Evolutionary conservation across 53 echinoderm and acorn worm genomes (phyloP).

Genomic region (Zoroaster sp.): DNA sequence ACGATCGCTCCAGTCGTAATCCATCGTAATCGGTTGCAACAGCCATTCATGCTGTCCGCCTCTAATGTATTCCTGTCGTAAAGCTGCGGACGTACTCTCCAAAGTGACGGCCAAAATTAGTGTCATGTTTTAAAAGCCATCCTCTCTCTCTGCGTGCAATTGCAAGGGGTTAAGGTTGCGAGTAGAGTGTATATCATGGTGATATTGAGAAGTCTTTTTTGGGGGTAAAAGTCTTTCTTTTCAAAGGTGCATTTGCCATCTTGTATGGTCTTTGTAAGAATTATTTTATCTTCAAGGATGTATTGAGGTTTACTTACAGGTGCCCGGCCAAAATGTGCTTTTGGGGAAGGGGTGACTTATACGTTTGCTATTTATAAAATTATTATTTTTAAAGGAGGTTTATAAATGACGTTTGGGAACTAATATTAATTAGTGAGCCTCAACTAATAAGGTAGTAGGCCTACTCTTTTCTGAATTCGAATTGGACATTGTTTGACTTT

Average conservation of each 20-base stretch:
- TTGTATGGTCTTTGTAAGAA: not conserved
- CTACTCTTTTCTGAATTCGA: no score
- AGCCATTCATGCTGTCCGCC: not conserved
- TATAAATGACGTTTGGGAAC: no score
- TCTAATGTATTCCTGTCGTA: not conserved
- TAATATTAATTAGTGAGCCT: no score
- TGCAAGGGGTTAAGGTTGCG: no score
- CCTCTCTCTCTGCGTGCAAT: not conserved
- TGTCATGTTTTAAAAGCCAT: not conserved
- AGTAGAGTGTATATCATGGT: not conserved
- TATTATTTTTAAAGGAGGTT: no score
- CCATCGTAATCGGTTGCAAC: constrained; percentile 8
- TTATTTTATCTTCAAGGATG: no score
- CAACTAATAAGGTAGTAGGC: no score
- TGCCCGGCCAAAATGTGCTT: no score
- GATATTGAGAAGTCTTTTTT: not conserved
- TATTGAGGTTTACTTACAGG: no score
- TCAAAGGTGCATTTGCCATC: not conserved
- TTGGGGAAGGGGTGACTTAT: no score
- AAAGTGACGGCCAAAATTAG: not conserved
- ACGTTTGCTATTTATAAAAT: no score
- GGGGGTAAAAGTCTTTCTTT: not conserved
- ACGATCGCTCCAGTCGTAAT: not conserved
- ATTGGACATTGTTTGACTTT: no score
- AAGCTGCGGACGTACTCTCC: not conserved